Percentiles rank a stretch among this genome's conserved stretches.
phyloP scores from a whole-genome alignment of 2,797 vertebrate genomes.

The Sylvilagus floridanus region DNA sequence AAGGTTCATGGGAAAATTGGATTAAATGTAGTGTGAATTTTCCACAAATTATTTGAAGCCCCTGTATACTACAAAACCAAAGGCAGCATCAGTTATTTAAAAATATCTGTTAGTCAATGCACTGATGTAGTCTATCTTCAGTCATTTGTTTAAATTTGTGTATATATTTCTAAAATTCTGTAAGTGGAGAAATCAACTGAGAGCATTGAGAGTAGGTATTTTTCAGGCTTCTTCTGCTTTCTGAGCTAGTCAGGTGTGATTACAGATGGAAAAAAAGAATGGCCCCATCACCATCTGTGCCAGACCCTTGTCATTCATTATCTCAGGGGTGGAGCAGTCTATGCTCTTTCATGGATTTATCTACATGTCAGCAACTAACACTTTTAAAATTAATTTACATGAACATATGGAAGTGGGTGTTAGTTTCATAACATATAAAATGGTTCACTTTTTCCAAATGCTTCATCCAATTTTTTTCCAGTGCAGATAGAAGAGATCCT shows the following conservation, averaged over 20 bases:
- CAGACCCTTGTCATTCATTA: background rate
- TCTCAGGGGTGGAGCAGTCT: background rate
- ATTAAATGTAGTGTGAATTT: too few relatives aligned
- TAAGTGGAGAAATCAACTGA: background rate
- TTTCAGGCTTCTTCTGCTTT: background rate
- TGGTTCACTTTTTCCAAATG: slow-evolving; percentile 64
- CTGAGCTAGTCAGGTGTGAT: background rate
- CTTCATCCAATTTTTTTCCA: slow-evolving; percentile 54
- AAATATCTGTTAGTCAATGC: background rate
- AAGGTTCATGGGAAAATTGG: too few relatives aligned
- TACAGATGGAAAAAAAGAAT: slow-evolving; percentile 28
- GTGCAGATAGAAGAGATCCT: background rate
- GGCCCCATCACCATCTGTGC: slow-evolving; percentile 1
- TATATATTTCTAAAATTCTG: background rate
- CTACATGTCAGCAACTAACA: slow-evolving; percentile 45
- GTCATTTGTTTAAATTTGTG: background rate
- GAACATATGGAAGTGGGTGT: slow-evolving; percentile 72
- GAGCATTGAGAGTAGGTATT: background rate
- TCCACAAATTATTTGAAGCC: too few relatives aligned
- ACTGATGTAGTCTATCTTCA: background rate
- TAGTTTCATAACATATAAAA: slow-evolving; percentile 71
- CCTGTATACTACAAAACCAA: background rate
- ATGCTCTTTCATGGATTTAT: slow-evolving; percentile 63
- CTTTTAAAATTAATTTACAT: slow-evolving; percentile 64
- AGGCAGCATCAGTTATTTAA: background rate